Percentiles rank a stretch among this genome's conserved stretches.
Evolutionary conservation across 2,888 invertebrate species (phyloP).

Genomic region (Anodontia alba): DNA sequence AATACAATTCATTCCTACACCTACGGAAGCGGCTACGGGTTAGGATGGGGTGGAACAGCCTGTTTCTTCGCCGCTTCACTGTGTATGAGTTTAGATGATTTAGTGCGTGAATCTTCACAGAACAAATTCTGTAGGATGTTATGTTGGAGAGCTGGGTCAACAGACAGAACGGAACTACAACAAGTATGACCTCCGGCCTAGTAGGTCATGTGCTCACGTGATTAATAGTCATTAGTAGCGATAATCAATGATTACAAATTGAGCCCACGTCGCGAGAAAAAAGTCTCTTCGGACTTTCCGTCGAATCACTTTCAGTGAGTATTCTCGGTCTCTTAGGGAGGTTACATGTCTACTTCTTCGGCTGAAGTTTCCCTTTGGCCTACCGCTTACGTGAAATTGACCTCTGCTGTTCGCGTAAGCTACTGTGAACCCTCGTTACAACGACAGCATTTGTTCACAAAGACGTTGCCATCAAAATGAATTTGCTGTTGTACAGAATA

Average conservation of each 20-base stretch:
- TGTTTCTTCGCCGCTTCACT: conserved; percentile 81
- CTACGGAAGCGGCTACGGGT: conserved; percentile 82
- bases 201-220: not conserved
- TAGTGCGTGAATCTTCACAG: conserved; percentile 77
- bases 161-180: conserved; percentile 69
- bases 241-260: not conserved
- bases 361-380: too few species aligned
- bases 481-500: too few species aligned
- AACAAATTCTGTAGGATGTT: conserved; percentile 73
- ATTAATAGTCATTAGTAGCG: not conserved
- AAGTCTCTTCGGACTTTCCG: too few species aligned
- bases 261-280: too few species aligned
- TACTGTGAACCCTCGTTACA: too few species aligned
- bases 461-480: too few species aligned
- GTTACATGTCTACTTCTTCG: too few species aligned
- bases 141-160: conserved; percentile 69
- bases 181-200: conserved; percentile 66
- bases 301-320: too few species aligned
- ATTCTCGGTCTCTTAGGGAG: too few species aligned
- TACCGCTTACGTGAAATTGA: too few species aligned
- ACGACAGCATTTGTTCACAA: too few species aligned
- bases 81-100: conserved; percentile 82
- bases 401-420: too few species aligned
- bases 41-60: conserved; percentile 83
- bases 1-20: conserved; percentile 69